Evolutionary conservation across 2,113 vertebrate genomes (phyloP).

Genomic region (Etia nguti): DNA sequence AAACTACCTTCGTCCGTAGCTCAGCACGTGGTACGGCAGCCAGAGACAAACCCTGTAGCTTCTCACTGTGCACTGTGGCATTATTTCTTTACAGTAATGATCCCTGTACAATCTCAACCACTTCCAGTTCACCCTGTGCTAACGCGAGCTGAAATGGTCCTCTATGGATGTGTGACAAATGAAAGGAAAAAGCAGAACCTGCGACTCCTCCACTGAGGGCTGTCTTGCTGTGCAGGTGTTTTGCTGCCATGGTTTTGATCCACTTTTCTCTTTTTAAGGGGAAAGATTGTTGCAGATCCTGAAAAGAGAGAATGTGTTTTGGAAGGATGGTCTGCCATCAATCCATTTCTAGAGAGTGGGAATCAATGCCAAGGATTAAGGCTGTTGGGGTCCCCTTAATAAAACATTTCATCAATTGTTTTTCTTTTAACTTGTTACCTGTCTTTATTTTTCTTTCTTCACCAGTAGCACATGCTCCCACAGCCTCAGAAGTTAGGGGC

Average conservation of each 20-base stretch:
- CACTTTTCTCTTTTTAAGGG: not conserved
- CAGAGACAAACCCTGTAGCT: not conserved
- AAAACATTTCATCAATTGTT: not conserved
- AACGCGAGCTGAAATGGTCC: not conserved
- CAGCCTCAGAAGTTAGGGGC: not conserved
- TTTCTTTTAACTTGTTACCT: not conserved
- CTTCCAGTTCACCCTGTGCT: not conserved
- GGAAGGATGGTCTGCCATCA: not conserved
- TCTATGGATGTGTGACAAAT: not conserved
- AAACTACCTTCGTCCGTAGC: not conserved
- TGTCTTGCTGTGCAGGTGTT: not conserved
- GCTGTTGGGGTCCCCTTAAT: not conserved
- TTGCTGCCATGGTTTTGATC: not conserved
- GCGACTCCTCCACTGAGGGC: not conserved
- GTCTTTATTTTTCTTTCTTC: not conserved
- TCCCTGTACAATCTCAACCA: not conserved
- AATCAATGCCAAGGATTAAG: not conserved
- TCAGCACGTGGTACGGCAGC: not conserved
- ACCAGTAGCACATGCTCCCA: conserved; percentile 1
- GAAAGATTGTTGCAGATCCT: not conserved
- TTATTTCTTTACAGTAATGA: not conserved
- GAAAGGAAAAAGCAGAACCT: not conserved
- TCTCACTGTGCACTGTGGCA: conserved; percentile 24
- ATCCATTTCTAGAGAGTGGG: not conserved
- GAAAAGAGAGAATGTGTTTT: not conserved